A percentile compares a stretch with the other conserved stretches of the same genome.
Conservation (phyloP, 2,113 vertebrate genomes). For the Laterallus jamaicensis region DNA sequence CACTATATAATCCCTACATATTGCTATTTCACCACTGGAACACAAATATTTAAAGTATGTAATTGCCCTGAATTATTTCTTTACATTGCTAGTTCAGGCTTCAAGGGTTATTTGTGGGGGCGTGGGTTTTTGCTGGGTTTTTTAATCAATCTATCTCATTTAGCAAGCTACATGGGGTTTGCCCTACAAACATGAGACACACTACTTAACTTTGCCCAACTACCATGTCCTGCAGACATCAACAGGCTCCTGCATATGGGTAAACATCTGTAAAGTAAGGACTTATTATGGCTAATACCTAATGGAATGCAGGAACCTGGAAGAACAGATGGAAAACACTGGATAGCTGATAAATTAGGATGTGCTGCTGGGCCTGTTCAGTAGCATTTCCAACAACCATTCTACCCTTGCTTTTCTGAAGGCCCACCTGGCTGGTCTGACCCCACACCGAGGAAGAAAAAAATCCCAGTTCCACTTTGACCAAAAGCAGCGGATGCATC, state of each 20-base stretch:
- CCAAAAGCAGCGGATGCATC: background rate
- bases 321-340: background rate
- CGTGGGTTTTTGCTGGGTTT: background rate
- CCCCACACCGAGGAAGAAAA: background rate
- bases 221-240: background rate
- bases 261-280: background rate
- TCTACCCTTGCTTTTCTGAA: background rate
- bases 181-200: background rate
- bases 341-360: background rate
- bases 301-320: background rate
- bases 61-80: background rate
- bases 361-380: background rate
- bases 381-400: background rate
- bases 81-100: background rate
- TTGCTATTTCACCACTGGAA: background rate
- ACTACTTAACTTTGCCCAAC: background rate
- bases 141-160: background rate
- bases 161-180: background rate
- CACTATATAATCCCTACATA: background rate
- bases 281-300: background rate
- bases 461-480: background rate
- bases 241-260: background rate
- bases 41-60: background rate
- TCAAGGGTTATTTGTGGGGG: background rate
- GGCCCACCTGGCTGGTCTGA: rapidly evolving